phyloP scores from a whole-genome alignment of 2,888 invertebrate genomes.

The Catocala nupta region DNA sequence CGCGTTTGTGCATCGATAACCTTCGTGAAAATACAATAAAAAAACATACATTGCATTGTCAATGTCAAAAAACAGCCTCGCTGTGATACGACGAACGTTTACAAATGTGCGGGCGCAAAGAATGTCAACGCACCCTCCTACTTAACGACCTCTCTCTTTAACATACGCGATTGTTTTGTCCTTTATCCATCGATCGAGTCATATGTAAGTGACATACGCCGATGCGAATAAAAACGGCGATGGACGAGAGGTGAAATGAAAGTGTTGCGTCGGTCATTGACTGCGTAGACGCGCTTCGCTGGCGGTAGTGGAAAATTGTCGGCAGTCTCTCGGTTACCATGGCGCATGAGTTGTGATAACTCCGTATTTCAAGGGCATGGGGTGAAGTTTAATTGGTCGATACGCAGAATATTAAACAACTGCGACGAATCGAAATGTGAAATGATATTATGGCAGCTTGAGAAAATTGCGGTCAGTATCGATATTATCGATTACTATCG shows the following conservation, averaged over 20 bases:
- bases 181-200: slow-evolving; percentile 29
- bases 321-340: slow-evolving; percentile 39
- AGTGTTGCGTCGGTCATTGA: slow-evolving; percentile 64
- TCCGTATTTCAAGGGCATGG: slow-evolving; percentile 47
- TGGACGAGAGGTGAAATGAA: slow-evolving; percentile 50
- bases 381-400: slow-evolving; percentile 29
- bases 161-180: slow-evolving; percentile 34
- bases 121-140: slow-evolving; percentile 51
- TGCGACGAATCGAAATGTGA: background rate
- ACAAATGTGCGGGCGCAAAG: slow-evolving; percentile 48
- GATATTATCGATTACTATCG: too few species aligned
- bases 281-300: slow-evolving; percentile 56
- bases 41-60: slow-evolving; percentile 53
- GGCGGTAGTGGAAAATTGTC: slow-evolving; percentile 59
- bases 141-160: slow-evolving; percentile 32
- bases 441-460: background rate
- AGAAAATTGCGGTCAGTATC: too few species aligned
- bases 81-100: slow-evolving; percentile 39
- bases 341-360: slow-evolving; percentile 31
- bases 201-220: slow-evolving; percentile 13
- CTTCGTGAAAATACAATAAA: slow-evolving; percentile 41
- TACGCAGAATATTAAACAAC: slow-evolving; percentile 8
- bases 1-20: slow-evolving; percentile 35
- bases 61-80: slow-evolving; percentile 64
- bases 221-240: slow-evolving; percentile 30